phyloP scores from a whole-genome alignment of 2,888 invertebrate species.

The Colostygia pectinataria region DNA sequence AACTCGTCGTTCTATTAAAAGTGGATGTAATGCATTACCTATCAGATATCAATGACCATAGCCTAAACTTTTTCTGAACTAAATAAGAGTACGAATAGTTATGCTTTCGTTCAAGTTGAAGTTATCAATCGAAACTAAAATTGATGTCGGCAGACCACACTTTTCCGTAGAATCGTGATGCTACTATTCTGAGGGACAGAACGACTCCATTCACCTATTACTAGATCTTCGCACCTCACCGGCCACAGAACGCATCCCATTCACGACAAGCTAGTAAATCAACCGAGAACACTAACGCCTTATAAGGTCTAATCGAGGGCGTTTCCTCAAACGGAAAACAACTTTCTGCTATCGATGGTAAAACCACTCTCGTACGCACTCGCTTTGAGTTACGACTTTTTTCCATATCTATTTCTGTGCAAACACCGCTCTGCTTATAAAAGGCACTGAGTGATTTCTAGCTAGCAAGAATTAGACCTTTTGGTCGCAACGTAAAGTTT shows the following conservation, averaged over 20 bases:
- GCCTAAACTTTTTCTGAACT: too few relatives aligned
- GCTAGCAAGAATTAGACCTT: conserved; percentile 43
- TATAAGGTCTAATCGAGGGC: conserved; percentile 61
- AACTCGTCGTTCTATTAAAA: too few relatives aligned
- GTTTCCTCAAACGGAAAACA: conserved; percentile 73
- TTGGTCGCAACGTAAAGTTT: conserved; percentile 45
- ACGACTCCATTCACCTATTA: conserved; percentile 66
- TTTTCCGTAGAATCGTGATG: conserved; percentile 27
- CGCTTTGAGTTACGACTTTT: conserved; percentile 73
- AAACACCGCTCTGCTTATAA: conserved; percentile 41
- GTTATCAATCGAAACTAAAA: conserved; percentile 15
- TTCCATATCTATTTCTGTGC: conserved; percentile 72
- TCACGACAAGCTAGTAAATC: conserved; percentile 78
- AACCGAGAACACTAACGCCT: conserved; percentile 63
- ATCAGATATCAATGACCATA: too few relatives aligned
- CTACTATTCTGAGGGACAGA: conserved; percentile 16
- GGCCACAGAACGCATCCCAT: conserved; percentile 76
- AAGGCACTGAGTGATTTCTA: conserved; percentile 38
- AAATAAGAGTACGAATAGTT: conserved; percentile 5
- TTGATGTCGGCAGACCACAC: conserved; percentile 18
- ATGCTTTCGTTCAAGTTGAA: conserved; percentile 4
- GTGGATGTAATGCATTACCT: too few relatives aligned
- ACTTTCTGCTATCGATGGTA: conserved; percentile 71
- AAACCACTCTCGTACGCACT: conserved; percentile 76
- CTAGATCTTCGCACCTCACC: conserved; percentile 76